Base-by-base conservation (phyloP, 2,888 invertebrate genomes). In the Pristionchus maxplancki region DNA sequence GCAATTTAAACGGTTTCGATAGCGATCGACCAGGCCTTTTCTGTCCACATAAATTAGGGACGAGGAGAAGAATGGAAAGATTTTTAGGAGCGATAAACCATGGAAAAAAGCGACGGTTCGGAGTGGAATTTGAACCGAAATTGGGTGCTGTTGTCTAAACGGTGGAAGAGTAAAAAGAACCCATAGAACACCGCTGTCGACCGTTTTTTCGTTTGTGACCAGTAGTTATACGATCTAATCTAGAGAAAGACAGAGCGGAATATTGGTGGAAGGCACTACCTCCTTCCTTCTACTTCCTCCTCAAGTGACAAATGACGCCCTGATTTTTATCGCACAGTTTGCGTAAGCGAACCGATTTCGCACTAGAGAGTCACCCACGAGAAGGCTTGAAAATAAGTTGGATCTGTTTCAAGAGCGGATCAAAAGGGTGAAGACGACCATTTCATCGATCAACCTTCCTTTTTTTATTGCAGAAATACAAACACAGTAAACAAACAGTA, bases 321-420 rank as follows among this genome's bases (percentile, higher is more conserved):
- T 71, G 71, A 71, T 71, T 24, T 3, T 37, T 20, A 71, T 71
- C 71, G 31, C 24, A 20, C 24, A 58, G 71, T 71, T 71, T 71
- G 37, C 24, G 71, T 71, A 40, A 37, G 71, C 37, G 34, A 71
- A 71, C 71, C 71, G 71, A 71, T 71, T 71, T 71, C 34, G 20
- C 28, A 15, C 28, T 17, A 34, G 17, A 28, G 11, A 28, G 62
- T n/a, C n/a, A 28, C 15, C 11, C 20, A n/a, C 34, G 67, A 31
- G 5, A 67, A n/a, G n/a, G 67, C 6, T 67, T 13, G 67, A 11
- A 67, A 67, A 67, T 34, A 67, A 34, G n/a, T n/a, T n/a, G n/a
- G n/a, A n/a, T n/a, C n/a, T n/a, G n/a, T n/a, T n/a, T n/a, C n/a
- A n/a, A n/a, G n/a, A n/a, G n/a, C n/a, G n/a, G n/a, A n/a, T n/a